Conservation (phyloP, 2,797 vertebrate genomes). For the Danio kyathit region DNA sequence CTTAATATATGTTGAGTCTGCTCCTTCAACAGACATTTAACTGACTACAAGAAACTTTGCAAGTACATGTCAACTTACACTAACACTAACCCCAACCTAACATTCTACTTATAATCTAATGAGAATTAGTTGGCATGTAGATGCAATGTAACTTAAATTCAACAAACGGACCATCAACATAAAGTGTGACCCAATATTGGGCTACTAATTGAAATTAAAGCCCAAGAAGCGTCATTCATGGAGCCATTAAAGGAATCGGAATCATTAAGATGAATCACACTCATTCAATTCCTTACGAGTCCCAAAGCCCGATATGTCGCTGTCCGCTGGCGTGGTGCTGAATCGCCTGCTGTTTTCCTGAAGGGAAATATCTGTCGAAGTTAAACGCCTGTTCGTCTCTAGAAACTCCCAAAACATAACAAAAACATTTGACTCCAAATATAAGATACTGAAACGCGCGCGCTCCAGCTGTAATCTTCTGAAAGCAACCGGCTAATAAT, state of each 20-base stretch:
- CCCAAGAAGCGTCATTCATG: background rate
- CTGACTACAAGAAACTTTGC: no score
- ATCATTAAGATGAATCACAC: conserved; percentile 2
- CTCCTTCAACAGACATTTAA: no score
- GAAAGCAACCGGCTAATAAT: background rate
- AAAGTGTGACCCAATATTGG: background rate
- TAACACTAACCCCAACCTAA: no score
- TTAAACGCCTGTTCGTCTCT: background rate
- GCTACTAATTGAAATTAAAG: background rate
- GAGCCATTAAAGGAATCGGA: background rate
- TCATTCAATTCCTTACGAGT: conserved; percentile 1
- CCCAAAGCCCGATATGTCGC: conserved; percentile 57
- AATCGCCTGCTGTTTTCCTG: conserved; percentile 67
- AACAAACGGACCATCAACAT: no score
- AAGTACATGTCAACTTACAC: no score
- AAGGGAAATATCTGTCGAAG: conserved; percentile 1
- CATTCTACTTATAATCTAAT: no score
- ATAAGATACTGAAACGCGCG: background rate
- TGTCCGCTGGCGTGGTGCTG: conserved; percentile 82
- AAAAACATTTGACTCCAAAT: conserved; percentile 1
- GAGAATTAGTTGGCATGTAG: no score
- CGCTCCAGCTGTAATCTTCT: background rate
- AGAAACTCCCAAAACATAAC: background rate
- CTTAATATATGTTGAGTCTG: no score
- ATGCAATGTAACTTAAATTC: no score